phyloP scores from a whole-genome alignment of 2,888 invertebrate genomes.

The Acanthococcus lagerstroemiae region DNA sequence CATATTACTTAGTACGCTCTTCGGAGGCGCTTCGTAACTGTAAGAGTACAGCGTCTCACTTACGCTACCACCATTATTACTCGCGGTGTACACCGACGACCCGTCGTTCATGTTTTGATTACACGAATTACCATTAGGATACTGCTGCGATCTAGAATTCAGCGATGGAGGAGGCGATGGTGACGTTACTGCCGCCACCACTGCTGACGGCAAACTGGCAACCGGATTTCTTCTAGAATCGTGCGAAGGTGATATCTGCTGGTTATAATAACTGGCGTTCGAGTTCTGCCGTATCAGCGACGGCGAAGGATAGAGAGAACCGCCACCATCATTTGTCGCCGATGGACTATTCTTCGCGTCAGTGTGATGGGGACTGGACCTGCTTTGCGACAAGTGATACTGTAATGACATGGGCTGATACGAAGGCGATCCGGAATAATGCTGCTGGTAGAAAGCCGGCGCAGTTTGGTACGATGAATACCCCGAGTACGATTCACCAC shows the following conservation, averaged over 20 bases:
- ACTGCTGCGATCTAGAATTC: not conserved
- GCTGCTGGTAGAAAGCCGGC: conserved; percentile 27
- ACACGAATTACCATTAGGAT: not conserved
- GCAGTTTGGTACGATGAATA: conserved; percentile 2
- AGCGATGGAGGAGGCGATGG: not conserved
- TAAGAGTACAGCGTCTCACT: no score
- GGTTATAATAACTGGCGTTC: conserved; percentile 8
- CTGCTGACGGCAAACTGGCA: not conserved
- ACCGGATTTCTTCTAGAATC: not conserved
- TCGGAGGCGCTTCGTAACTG: no score
- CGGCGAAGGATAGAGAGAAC: not conserved
- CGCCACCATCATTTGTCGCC: no score
- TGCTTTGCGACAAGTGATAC: conserved; percentile 14
- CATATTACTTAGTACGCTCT: no score
- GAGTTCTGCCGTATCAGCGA: conserved; percentile 9
- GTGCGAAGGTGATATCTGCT: conserved; percentile 3
- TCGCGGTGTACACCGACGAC: not conserved
- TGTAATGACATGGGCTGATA: conserved; percentile 30
- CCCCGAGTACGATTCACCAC: not conserved
- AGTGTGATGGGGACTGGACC: conserved; percentile 20
- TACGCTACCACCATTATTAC: not conserved
- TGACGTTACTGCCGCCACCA: not conserved
- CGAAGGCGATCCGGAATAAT: conserved; percentile 8
- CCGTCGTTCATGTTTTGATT: not conserved
- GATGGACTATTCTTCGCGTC: not conserved